Conservation (phyloP, 2,113 vertebrate species). For the Hemibagrus wyckioides region DNA sequence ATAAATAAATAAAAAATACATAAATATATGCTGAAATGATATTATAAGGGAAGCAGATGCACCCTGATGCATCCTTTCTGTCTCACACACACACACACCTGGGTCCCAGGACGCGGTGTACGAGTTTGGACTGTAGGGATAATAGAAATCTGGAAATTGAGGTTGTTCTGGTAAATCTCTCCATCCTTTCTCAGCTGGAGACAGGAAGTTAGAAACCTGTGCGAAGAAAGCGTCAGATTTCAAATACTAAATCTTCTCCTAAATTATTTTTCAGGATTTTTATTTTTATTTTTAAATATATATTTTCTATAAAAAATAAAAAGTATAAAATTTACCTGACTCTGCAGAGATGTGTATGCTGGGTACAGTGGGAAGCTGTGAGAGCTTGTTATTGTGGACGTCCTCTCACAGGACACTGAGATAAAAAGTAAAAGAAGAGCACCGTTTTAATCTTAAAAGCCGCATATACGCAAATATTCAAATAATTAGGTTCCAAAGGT, state of each 20-base stretch:
- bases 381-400: constrained; percentile 77
- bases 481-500: not conserved
- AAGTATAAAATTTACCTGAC: no score
- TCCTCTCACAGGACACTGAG: constrained; percentile 83
- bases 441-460: no score
- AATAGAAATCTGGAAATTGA: constrained; percentile 74
- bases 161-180: constrained; percentile 88
- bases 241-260: not conserved
- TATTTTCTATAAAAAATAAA: no score
- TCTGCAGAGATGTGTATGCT: constrained; percentile 77
- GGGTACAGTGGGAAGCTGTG: constrained; percentile 76
- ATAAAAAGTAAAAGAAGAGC: constrained; percentile 62
- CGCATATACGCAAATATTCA: not conserved
- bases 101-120: constrained; percentile 50
- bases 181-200: constrained; percentile 83
- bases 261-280: not conserved
- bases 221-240: not conserved
- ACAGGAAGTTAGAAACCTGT: constrained; percentile 47
- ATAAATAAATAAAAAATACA: not conserved
- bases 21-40: not conserved
- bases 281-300: not conserved
- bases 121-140: constrained; percentile 81
- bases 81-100: constrained; percentile 8
- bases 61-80: no score
- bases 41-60: not conserved